A percentile compares a stretch with the other conserved stretches of the same genome.
Conservation (phyloP, 2,888 invertebrate species). For the Drosophila hamatofila region DNA sequence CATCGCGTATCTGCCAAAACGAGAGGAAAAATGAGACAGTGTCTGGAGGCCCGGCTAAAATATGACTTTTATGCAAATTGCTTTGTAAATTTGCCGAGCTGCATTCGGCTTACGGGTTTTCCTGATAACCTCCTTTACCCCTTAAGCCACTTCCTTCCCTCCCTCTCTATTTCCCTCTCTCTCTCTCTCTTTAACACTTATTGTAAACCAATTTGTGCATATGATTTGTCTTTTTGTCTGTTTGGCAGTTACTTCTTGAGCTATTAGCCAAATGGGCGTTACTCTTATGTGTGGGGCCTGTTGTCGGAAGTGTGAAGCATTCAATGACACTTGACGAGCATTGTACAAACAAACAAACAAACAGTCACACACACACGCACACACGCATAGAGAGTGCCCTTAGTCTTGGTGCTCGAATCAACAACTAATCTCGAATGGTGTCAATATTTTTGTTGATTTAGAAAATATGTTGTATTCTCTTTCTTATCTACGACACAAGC, state of each 20-base stretch:
- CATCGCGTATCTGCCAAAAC: constrained; percentile 41
- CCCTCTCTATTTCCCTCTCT: too few species aligned
- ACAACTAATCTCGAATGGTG: constrained; percentile 5
- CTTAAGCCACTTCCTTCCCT: background rate
- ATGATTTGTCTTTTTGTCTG: constrained; percentile 72
- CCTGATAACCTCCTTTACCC: constrained; percentile 24
- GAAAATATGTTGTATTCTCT: background rate
- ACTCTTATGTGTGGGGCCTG: constrained; percentile 6
- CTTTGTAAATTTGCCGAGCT: constrained; percentile 70
- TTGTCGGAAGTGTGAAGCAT: constrained; percentile 54
- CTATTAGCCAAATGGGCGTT: constrained; percentile 61
- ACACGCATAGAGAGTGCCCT: background rate
- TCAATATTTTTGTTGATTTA: background rate
- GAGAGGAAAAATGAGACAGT: constrained; percentile 47
- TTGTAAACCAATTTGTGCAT: constrained; percentile 75
- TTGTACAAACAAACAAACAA: background rate
- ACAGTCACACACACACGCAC: constrained; percentile 5
- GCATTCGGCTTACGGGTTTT: constrained; percentile 36
- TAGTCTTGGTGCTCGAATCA: constrained; percentile 3
- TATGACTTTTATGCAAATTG: constrained; percentile 80
- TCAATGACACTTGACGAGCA: constrained; percentile 25
- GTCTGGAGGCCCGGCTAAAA: constrained; percentile 67
- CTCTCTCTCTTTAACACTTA: constrained; percentile 42
- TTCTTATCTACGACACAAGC: constrained; percentile 10
- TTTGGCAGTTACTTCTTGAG: constrained; percentile 42